phyloP scores from a whole-genome alignment of 2,113 vertebrate genomes.

The Mellivora capensis region DNA sequence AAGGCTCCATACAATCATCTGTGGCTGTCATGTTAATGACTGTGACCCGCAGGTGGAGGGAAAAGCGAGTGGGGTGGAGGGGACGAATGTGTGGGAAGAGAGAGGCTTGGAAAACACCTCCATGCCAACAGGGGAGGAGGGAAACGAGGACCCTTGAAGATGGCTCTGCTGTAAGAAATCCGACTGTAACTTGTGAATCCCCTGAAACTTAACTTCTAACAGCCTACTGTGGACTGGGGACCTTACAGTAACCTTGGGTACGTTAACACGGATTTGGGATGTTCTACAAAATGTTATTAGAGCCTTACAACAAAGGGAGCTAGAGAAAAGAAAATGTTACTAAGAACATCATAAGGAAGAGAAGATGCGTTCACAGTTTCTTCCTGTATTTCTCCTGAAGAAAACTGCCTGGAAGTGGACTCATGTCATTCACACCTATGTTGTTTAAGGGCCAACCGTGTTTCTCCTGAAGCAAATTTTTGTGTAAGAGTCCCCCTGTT shows the following conservation, averaged over 20 bases:
- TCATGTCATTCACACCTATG: background rate
- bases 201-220: background rate
- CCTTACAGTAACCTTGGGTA: background rate
- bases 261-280: background rate
- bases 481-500: background rate
- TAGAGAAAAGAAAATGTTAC: background rate
- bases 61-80: constrained; percentile 14
- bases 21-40: constrained; percentile 68
- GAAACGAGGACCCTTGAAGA: background rate
- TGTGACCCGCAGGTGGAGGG: constrained; percentile 57
- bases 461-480: background rate
- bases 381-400: background rate
- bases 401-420: background rate
- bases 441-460: background rate
- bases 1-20: constrained; percentile 45
- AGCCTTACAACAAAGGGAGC: background rate
- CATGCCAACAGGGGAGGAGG: background rate
- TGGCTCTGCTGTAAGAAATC: background rate
- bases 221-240: background rate
- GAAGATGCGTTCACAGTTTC: background rate
- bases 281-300: background rate
- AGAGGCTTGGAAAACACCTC: constrained; percentile 41
- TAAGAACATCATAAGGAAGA: background rate
- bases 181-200: background rate
- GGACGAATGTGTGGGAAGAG: constrained; percentile 26